A percentile compares a stretch with the other conserved stretches of the same genome.
Evolutionary conservation across 2,797 vertebrate species (phyloP).

Genomic region (Mormyrus proboscirostris): DNA sequence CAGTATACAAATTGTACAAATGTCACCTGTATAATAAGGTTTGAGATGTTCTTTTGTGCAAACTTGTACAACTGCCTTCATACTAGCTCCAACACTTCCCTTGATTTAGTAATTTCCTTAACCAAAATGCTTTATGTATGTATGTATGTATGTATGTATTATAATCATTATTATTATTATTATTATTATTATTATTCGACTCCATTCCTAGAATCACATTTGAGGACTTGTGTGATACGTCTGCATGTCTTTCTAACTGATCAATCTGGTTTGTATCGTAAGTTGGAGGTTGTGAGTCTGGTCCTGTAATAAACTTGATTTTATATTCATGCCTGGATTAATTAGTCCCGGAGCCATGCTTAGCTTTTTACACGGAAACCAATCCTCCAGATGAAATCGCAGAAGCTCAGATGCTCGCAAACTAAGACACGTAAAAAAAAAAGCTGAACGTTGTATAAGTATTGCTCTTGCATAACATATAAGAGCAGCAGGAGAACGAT

Average conservation of each 20-base stretch:
- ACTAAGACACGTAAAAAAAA: neutral
- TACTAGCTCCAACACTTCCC: neutral
- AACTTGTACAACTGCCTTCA: neutral
- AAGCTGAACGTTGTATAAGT: neutral
- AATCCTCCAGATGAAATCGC: neutral
- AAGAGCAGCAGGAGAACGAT: neutral
- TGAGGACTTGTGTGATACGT: neutral
- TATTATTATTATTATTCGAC: neutral
- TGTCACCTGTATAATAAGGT: neutral
- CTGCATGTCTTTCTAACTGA: neutral
- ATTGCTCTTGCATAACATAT: neutral
- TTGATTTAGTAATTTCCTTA: neutral
- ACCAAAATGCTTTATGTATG: neutral
- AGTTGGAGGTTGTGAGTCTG: neutral
- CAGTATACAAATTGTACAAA: neutral
- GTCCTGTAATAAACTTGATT: slow-evolving; percentile 10
- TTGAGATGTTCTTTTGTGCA: neutral
- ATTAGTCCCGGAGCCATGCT: neutral
- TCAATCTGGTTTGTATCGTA: neutral
- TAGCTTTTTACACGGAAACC: neutral
- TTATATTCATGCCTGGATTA: neutral
- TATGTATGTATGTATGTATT: neutral
- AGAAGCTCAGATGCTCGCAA: neutral
- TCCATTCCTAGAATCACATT: neutral
- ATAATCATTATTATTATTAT: neutral